phyloP scores from a whole-genome alignment of 2,888 invertebrate genomes.

The Oegoconia quadripuncta region DNA sequence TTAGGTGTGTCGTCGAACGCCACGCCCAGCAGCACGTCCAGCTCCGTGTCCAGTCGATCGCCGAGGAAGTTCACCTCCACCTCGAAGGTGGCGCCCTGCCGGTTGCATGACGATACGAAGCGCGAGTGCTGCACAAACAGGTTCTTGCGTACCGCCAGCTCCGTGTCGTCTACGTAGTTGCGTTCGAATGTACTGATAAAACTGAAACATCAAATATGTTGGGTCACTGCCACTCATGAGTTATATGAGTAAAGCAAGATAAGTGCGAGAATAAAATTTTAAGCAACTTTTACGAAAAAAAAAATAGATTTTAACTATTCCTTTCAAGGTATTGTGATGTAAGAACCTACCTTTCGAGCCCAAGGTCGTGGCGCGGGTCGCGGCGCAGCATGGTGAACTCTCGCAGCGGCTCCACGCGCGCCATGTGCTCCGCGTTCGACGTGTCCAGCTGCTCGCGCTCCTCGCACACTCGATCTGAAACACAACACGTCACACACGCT shows the following conservation, averaged over 20 bases:
- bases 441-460: constrained; percentile 26
- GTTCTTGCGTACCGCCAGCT: constrained; percentile 58
- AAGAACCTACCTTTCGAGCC: constrained; percentile 28
- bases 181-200: constrained; percentile 42
- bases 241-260: too few relatives aligned
- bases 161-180: constrained; percentile 43
- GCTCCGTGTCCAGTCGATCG: constrained; percentile 50
- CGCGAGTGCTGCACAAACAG: constrained; percentile 46
- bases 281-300: too few relatives aligned
- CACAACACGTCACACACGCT: neutral
- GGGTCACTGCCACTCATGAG: neutral
- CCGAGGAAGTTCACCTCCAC: constrained; percentile 46
- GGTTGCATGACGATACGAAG: constrained; percentile 51
- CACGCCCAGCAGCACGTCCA: constrained; percentile 40
- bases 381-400: constrained; percentile 53
- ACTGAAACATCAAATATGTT: constrained; percentile 25
- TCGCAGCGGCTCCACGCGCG: constrained; percentile 55
- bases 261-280: too few relatives aligned
- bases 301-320: too few relatives aligned
- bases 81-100: constrained; percentile 51
- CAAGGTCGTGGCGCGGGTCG: constrained; percentile 41
- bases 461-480: constrained; percentile 48
- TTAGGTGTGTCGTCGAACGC: constrained; percentile 17
- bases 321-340: too few relatives aligned
- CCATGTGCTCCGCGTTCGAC: constrained; percentile 25